phyloP scores from a whole-genome alignment of 2,797 vertebrate species.

The Eupleurogrammus muticus region DNA sequence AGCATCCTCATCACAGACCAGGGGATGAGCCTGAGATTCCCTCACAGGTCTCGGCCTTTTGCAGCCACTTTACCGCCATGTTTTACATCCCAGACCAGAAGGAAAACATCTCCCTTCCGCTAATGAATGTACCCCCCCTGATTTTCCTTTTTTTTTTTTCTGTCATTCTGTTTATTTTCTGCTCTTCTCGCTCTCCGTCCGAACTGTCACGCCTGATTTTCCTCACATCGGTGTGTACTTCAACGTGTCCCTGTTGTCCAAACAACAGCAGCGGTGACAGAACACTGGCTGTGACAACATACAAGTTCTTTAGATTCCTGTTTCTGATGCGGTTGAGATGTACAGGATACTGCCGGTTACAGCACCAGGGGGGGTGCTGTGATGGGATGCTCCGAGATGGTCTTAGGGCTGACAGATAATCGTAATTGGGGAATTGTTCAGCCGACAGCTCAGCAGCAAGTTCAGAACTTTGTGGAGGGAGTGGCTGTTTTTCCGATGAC shows the following conservation, averaged over 20 bases:
- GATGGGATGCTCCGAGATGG: constrained; percentile 5
- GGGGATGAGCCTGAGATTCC: constrained; percentile 40
- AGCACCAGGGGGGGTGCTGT: background rate
- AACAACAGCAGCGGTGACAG: constrained; percentile 25
- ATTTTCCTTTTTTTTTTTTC: background rate
- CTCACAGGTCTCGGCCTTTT: constrained; percentile 53
- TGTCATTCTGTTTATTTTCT: constrained; percentile 5
- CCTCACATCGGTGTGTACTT: constrained; percentile 13
- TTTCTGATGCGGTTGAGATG: background rate
- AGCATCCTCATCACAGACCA: constrained; percentile 61
- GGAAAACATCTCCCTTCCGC: background rate
- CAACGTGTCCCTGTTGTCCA: constrained; percentile 2
- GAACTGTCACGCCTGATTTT: constrained; percentile 14
- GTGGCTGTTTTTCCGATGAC: background rate
- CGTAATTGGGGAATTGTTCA: constrained; percentile 16
- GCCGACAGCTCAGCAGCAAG: background rate
- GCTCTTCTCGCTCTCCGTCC: constrained; percentile 9
- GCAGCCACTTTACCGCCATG: constrained; percentile 20
- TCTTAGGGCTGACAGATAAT: constrained; percentile 12
- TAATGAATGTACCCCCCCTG: too few species aligned
- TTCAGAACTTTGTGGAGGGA: constrained; percentile 8
- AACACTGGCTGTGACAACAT: constrained; percentile 12
- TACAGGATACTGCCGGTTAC: background rate
- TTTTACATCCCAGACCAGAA: constrained; percentile 22
- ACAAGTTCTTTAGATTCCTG: constrained; percentile 4